Evolutionary conservation across 2,797 vertebrate genomes (phyloP).

Genomic region (Diplodus sargus): DNA sequence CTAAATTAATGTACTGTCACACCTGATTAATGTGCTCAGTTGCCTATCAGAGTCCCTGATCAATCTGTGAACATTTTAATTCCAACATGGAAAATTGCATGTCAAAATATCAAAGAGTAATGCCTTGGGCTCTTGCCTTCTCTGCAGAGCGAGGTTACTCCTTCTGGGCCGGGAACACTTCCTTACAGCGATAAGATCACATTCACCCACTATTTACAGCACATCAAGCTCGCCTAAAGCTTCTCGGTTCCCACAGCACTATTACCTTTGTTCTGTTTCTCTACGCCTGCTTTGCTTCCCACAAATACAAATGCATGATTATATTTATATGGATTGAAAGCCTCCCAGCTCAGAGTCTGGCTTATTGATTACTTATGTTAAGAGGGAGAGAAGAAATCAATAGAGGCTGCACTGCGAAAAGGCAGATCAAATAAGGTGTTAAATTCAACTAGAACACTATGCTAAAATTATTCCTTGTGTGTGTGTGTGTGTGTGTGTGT

Average conservation of each 20-base stretch:
- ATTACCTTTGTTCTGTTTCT: constrained; percentile 67
- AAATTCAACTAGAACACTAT: constrained; percentile 58
- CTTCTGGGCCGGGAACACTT: constrained; percentile 71
- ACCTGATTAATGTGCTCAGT: constrained; percentile 79
- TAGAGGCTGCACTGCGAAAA: constrained; percentile 58
- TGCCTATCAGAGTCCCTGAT: constrained; percentile 78
- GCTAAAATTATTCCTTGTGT: constrained; percentile 38
- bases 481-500: neutral
- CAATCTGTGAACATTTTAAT: constrained; percentile 83
- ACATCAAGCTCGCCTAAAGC: constrained; percentile 63
- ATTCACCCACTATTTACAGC: constrained; percentile 75
- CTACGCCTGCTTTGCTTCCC: constrained; percentile 64
- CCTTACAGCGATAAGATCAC: constrained; percentile 77
- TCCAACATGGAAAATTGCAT: constrained; percentile 82
- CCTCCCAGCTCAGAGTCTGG: constrained; percentile 64
- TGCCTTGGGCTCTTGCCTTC: constrained; percentile 60
- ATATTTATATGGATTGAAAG: constrained; percentile 82
- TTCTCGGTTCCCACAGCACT: constrained; percentile 49
- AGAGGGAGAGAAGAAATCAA: constrained; percentile 73
- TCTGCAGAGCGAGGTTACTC: constrained; percentile 67
- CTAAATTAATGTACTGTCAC: constrained; percentile 79
- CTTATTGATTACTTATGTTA: constrained; percentile 81
- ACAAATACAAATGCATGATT: constrained; percentile 80
- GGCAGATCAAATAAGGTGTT: constrained; percentile 73
- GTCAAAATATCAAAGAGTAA: constrained; percentile 84